Evolutionary conservation across 1,140 invertebrate genomes (phyloP).

Genomic region (Zaprionus vittiger): DNA sequence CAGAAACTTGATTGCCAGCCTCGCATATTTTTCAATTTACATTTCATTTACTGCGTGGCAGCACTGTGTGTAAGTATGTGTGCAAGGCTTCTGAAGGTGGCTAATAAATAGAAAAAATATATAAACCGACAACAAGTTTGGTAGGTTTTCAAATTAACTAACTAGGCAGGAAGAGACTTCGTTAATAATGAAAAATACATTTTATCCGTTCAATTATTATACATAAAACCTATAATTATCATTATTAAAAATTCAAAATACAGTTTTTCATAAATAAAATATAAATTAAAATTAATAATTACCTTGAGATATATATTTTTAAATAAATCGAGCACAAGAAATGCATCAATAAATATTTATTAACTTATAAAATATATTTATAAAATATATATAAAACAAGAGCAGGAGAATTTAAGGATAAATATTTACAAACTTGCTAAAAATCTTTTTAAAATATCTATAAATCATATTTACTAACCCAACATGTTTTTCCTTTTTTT

Average conservation of each 20-base stretch:
- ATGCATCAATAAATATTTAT: background rate
- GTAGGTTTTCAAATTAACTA: background rate
- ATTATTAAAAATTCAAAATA: background rate
- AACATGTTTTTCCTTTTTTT: background rate
- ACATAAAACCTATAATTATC: background rate
- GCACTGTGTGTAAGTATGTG: conserved; percentile 8
- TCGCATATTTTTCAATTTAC: conserved; percentile 73
- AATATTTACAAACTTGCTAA: too few species aligned
- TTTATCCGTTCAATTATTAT: background rate
- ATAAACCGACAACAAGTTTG: background rate
- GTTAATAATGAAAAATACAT: background rate
- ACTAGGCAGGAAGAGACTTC: background rate
- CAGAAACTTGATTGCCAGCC: conserved; percentile 60
- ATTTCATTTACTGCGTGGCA: conserved; percentile 50
- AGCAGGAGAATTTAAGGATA: too few species aligned
- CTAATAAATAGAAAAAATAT: background rate
- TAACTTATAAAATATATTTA: too few species aligned
- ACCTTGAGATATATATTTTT: background rate
- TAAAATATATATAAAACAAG: too few species aligned
- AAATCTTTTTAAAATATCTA: too few species aligned
- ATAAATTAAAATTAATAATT: background rate
- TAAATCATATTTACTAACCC: too few species aligned
- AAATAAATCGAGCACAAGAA: background rate
- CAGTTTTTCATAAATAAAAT: background rate
- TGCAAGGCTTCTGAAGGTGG: background rate